Conservation (phyloP, 1,140 invertebrate genomes). For the Radopholus similis region DNA sequence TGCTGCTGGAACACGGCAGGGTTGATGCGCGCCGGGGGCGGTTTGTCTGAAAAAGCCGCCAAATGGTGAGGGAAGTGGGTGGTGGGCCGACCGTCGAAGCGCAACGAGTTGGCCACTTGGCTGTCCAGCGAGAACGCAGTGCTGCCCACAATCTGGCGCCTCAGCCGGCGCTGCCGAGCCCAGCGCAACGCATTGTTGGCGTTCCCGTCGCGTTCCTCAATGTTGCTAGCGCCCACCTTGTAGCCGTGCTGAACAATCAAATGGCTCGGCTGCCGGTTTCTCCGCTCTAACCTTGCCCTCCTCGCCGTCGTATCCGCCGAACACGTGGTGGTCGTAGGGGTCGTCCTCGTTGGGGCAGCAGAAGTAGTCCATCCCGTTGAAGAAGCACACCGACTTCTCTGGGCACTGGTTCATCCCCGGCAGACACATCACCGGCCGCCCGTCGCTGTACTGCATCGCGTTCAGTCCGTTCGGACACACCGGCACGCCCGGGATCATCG, state of each 20-base stretch:
- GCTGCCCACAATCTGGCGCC: no score
- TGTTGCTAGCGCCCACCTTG: slow-evolving; percentile 33
- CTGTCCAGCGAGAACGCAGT: slow-evolving; percentile 16
- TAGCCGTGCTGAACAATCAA: slow-evolving; percentile 55
- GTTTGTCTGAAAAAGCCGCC: slow-evolving; percentile 9
- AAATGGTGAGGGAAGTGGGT: background rate
- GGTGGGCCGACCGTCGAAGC: slow-evolving; percentile 44
- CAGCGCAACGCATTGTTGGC: background rate
- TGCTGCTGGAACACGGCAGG: background rate
- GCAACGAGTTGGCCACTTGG: slow-evolving; percentile 37
- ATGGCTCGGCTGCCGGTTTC: slow-evolving; percentile 33
- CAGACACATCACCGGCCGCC: slow-evolving; percentile 55
- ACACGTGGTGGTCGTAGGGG: slow-evolving; percentile 58
- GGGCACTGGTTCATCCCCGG: slow-evolving; percentile 59
- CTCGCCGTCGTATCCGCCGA: slow-evolving; percentile 57
- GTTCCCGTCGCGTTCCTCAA: slow-evolving; percentile 25
- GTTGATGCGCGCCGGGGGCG: background rate
- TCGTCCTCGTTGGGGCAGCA: slow-evolving; percentile 59
- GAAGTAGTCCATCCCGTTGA: slow-evolving; percentile 59
- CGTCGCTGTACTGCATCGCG: slow-evolving; percentile 45
- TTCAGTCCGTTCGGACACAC: slow-evolving; percentile 45
- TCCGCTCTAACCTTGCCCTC: slow-evolving; percentile 38
- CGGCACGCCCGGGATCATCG: background rate
- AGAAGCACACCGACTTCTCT: slow-evolving; percentile 56
- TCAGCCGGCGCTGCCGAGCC: slow-evolving; percentile 11